A percentile compares a stretch with the other conserved stretches of the same genome.
Evolutionary conservation across 2,888 invertebrate genomes (phyloP).

Genomic region (Morpho deidamia): DNA sequence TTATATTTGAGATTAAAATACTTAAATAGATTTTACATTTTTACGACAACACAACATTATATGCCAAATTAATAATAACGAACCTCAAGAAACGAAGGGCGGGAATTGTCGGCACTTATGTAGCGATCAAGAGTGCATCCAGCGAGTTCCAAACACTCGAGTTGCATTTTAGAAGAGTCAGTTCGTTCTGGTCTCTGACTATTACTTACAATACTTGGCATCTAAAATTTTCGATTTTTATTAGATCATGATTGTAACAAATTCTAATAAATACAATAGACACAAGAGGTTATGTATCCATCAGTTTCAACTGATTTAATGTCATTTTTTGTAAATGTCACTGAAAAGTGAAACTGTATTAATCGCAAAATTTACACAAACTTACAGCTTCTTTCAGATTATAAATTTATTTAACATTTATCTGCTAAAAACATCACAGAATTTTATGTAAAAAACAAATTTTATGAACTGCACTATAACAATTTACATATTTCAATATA

Average conservation of each 20-base stretch:
- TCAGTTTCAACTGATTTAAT: constrained; percentile 17
- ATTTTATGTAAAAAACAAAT: too few species aligned
- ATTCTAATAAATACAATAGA: constrained; percentile 24
- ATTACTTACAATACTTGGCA: constrained; percentile 59
- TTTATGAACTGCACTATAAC: too few species aligned
- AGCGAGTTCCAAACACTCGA: constrained; percentile 86
- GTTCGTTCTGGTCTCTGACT: constrained; percentile 45
- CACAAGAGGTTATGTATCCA: constrained; percentile 23
- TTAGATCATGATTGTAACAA: constrained; percentile 27
- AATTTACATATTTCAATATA: too few species aligned
- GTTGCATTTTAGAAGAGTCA: constrained; percentile 69
- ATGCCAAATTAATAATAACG: constrained; percentile 5
- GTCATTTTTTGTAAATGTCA: not conserved
- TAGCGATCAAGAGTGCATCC: constrained; percentile 89
- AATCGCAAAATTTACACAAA: not conserved
- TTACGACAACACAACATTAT: not conserved
- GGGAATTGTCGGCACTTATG: constrained; percentile 82
- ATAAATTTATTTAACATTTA: too few species aligned
- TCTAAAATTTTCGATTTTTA: constrained; percentile 51
- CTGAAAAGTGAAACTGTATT: not conserved
- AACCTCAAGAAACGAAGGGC: constrained; percentile 83
- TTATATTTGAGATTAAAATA: not conserved
- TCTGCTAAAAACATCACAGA: too few species aligned
- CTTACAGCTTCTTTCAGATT: too few species aligned
- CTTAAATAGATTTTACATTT: not conserved